Evolutionary conservation across 2,113 vertebrate species (phyloP), one percentile per base, ranked within the genome.

Genomic region (Anguilla rostrata): DNA sequence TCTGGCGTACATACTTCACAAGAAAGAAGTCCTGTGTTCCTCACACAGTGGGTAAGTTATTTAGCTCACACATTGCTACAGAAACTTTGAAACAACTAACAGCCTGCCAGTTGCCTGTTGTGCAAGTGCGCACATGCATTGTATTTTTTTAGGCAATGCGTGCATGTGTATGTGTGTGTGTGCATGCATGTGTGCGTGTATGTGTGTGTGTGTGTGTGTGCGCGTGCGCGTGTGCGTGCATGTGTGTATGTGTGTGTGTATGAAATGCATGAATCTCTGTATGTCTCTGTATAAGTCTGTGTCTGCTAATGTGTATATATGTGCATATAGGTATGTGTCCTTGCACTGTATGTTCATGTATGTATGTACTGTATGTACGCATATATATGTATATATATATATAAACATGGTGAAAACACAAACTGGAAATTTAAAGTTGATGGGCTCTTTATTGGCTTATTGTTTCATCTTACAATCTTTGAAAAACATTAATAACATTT

Each of bases 1-100:
- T 88, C 56, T 78, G 81, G 14, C 20, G 85, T 40, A 75, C 79
- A 87, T 60, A 84, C 81, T 83, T 41, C 80, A 60, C 84, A 41
- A 82, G 15, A 78, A 49, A 81, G 78, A 78, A 5, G n/a, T 39
- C 40, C 39, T 1, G 29, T 78, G n/a, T 56, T 41, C 60, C 16
- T 71, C 39, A 49, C 6, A 86, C 41, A 20, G 14, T 34, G n/a
- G 75, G 86, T 83, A 84, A 87, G 82, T 87, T 57, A 56, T 82
- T 56, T 41, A 83, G 81, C 57, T 78, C 53, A 81, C 5, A 75
- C n/a, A 29, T 12, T 34, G 7, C 71, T 75, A 12, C 15, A 80
- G 78, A 5, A 80, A 80, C 29, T 20, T 26, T 34, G 4, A 49
- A 82, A 46, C 71, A 78, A 39, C 75, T 39, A 29, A 85, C 22